Evolutionary conservation across 2,113 vertebrate species (phyloP), one percentile per base, ranked within the genome.

Genomic region (Ceratotherium simum): DNA sequence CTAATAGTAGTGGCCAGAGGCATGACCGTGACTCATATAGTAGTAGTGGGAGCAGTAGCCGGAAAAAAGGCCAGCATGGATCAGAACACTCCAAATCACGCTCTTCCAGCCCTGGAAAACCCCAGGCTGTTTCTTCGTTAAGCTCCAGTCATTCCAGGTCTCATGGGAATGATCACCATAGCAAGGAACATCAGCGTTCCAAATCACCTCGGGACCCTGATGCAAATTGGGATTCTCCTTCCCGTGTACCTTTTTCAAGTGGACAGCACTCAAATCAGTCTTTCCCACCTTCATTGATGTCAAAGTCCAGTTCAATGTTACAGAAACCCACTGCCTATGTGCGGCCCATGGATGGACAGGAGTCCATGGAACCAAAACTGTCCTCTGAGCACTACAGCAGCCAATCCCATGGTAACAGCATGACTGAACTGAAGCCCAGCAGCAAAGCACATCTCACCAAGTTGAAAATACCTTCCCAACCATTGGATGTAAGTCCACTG

Each of bases 271-370:
- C 99, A 48, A 99, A 90, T 96, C 99, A 99, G 98, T 98, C 99
- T 96, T 99, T 99, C 97, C 99, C 99, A 9, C 99, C 99, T 16
- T 99, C 99, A 2, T 98, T 99, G 31, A 99, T 99, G 99, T 99
- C 99, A 98, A 99, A 99, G 98, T 99, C 99, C 80, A 98, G 98
- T 98, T 99, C 99, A 85, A 99, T 99, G 99, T 98, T 99, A 69
- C 99, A 99, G 98, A 99, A 99, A 97, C 99, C 99, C 98, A 99
- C 99, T 17, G 99, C 99, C 3, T 99, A 99, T 29, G 99, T 99
- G 3, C 99, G 99, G 98, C 99, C 99, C 46, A 99, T 99, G 99
- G 99, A 99, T 16, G 99, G 99, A 96, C 99, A 99, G 98, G 99
- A 99, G 85, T 99, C 99, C 56, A 99, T 99, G 96, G 99, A 99